Conservation (phyloP, 1,140 invertebrate genomes). For the Idris sp. region DNA sequence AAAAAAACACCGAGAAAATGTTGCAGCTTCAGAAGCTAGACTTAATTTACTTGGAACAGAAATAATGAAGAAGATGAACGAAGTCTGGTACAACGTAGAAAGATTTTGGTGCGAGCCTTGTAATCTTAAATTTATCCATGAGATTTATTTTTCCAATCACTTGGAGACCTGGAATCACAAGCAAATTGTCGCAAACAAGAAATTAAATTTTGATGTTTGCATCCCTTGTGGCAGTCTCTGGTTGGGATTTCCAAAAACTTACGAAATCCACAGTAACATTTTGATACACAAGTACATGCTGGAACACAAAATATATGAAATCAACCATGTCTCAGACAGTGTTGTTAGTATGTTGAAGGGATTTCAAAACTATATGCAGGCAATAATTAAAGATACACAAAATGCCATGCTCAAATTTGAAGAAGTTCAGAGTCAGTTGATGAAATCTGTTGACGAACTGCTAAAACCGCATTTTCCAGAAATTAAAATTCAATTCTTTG, state of each 20-base stretch:
- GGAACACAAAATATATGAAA: slow-evolving; percentile 31
- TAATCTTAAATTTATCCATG: slow-evolving; percentile 41
- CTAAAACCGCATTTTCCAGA: slow-evolving; percentile 47
- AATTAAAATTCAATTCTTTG: slow-evolving; percentile 70
- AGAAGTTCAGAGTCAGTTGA: slow-evolving; percentile 7
- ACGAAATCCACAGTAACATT: slow-evolving; percentile 44
- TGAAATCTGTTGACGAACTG: slow-evolving; percentile 26
- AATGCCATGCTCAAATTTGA: slow-evolving; percentile 19
- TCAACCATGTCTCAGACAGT: slow-evolving; percentile 8
- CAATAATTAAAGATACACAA: slow-evolving; percentile 19
- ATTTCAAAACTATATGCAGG: slow-evolving; percentile 20
- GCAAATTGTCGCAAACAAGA: slow-evolving; percentile 7
- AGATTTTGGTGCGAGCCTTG: slow-evolving; percentile 52
- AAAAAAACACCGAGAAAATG: slow-evolving; percentile 3
- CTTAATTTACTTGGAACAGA: slow-evolving; percentile 16
- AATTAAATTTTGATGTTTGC: slow-evolving; percentile 36
- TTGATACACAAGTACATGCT: slow-evolving; percentile 55
- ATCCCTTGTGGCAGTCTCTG: slow-evolving; percentile 54
- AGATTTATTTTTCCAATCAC: slow-evolving; percentile 43
- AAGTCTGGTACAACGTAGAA: slow-evolving; percentile 56
- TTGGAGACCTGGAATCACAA: slow-evolving; percentile 41
- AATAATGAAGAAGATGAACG: slow-evolving; percentile 13
- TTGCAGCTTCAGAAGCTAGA: not conserved
- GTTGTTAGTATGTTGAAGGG: slow-evolving; percentile 18
- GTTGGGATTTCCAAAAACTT: slow-evolving; percentile 44